A percentile compares a stretch with the other conserved stretches of the same genome.
These are phyloP conservation scores for Dynastes hyllus DNA, from an alignment of 2,888 invertebrate genomes.

Conservation along the genomic window DNA sequence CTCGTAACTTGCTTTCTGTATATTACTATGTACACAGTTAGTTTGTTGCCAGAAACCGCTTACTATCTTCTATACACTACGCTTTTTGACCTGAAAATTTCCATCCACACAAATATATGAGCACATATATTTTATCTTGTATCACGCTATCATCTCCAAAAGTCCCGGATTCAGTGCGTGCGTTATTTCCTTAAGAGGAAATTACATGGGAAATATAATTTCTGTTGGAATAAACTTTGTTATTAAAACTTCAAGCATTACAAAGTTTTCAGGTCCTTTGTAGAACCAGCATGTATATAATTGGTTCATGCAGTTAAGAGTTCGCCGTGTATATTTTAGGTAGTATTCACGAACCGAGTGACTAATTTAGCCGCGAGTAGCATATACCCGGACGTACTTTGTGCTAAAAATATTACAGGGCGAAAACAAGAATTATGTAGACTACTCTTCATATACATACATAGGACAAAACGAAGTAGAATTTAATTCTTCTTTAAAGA, in stretches of 20 bases:
- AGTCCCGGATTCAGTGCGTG: conserved; percentile 3
- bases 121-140: neutral
- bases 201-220: conserved; percentile 46
- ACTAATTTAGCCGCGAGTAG: conserved; percentile 11
- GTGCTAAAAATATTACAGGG: neutral
- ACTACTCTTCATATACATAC: neutral
- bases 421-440: neutral
- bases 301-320: conserved; percentile 42
- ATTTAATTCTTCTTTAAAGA: too few relatives aligned
- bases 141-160: neutral
- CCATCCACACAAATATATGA: too few relatives aligned
- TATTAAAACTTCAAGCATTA: conserved; percentile 47
- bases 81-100: too few relatives aligned
- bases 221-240: conserved; percentile 47
- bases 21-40: too few relatives aligned
- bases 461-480: too few relatives aligned
- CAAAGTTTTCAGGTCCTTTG: conserved; percentile 39
- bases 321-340: conserved; percentile 26
- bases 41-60: too few relatives aligned
- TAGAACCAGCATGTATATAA: conserved; percentile 40
- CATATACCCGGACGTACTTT: conserved; percentile 9
- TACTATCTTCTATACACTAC: too few relatives aligned
- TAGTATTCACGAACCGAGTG: conserved; percentile 23
- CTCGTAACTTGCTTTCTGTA: too few relatives aligned
- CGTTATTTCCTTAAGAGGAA: conserved; percentile 35